Conservation (phyloP, 2,888 invertebrate genomes). For the Ophion costatus region DNA sequence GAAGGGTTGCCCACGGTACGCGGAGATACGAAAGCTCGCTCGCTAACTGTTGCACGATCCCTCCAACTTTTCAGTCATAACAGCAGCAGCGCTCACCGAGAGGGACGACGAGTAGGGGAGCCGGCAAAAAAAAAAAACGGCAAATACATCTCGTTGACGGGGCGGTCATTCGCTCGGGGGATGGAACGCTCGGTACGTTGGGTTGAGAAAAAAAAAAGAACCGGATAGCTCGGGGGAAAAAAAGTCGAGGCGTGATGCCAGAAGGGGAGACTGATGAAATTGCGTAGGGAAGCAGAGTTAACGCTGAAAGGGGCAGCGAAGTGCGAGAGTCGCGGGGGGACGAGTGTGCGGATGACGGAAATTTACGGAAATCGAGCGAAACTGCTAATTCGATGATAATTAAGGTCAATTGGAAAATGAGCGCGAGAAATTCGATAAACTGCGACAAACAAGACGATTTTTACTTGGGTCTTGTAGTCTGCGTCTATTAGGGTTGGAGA, state of each 20-base stretch:
- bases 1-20: slow-evolving; percentile 13
- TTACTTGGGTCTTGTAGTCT: too few species aligned
- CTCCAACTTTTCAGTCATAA: slow-evolving; percentile 36
- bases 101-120: neutral
- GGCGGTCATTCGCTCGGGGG: slow-evolving; percentile 31
- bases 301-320: slow-evolving; percentile 13
- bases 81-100: slow-evolving; percentile 32
- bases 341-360: neutral
- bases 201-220: slow-evolving; percentile 29
- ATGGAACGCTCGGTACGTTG: slow-evolving; percentile 24
- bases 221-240: neutral
- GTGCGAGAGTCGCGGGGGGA: neutral
- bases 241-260: slow-evolving; percentile 12
- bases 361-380: slow-evolving; percentile 3
- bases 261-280: slow-evolving; percentile 34
- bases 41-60: slow-evolving; percentile 34
- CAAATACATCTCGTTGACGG: slow-evolving; percentile 8
- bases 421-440: neutral
- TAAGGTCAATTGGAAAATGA: neutral
- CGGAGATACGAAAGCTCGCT: slow-evolving; percentile 19
- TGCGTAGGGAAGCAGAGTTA: slow-evolving; percentile 12
- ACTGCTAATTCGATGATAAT: slow-evolving; percentile 2
- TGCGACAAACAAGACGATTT: neutral
- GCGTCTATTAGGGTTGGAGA: too few species aligned
- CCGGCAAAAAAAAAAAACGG: neutral